Conservation (phyloP, 2,888 invertebrate species). For the Apantesis nais region DNA sequence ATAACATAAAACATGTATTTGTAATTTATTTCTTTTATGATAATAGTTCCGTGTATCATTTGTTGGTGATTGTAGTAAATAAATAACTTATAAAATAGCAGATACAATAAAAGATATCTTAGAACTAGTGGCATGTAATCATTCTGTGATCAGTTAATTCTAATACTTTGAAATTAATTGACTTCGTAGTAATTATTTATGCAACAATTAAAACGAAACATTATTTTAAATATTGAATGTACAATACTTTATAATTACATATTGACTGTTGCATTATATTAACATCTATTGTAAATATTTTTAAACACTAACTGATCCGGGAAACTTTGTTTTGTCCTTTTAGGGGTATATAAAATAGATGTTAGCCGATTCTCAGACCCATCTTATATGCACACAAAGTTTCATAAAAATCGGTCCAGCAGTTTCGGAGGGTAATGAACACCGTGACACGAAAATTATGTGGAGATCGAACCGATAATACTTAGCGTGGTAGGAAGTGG, state of each 20-base stretch:
- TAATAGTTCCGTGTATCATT: too few relatives aligned
- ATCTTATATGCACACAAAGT: too few relatives aligned
- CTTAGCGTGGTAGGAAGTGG: too few relatives aligned
- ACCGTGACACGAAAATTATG: too few relatives aligned
- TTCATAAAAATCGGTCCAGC: too few relatives aligned
- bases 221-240: background rate
- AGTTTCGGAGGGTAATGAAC: background rate
- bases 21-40: too few relatives aligned
- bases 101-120: background rate
- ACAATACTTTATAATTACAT: background rate
- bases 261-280: background rate
- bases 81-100: background rate
- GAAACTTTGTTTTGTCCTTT: too few relatives aligned
- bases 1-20: too few relatives aligned
- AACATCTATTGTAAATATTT: background rate
- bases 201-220: background rate
- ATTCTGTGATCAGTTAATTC: background rate
- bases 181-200: background rate
- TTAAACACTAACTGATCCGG: background rate
- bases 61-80: background rate
- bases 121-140: background rate
- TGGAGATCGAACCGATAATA: too few relatives aligned
- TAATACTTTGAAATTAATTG: background rate
- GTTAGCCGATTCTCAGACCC: too few relatives aligned
- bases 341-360: too few relatives aligned